Base-by-base conservation (phyloP, 2,888 invertebrate genomes). In the Diachrysia chrysitis region DNA sequence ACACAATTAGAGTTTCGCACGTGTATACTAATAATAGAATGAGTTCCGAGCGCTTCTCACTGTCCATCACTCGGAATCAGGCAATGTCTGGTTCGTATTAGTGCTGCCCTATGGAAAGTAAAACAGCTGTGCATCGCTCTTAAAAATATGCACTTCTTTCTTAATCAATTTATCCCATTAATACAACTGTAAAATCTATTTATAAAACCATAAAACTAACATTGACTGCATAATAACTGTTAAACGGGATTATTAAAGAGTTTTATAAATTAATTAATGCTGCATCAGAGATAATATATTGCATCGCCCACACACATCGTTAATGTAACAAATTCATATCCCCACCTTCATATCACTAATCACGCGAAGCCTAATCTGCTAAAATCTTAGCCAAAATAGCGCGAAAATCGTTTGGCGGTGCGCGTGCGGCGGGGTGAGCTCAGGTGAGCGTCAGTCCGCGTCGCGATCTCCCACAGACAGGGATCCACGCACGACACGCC, bases 311-410 rank as follows among this genome's bases (percentile, higher is more conserved):
- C 93, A 91, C 92, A 87, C 89, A 56, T 73, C 69, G 85, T 88
- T 87, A 82, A 86, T 86, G 81, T 85, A 83, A 83, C 83, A 85
- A 83, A 83, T 81, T 82, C 74, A 81, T 86, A 90, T 89, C 88
- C 89, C 89, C 91, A 87, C 90, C 85, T 87, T 84, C 75, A 84
- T 85, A 87, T 89, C 87, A 88, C 90, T 94, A 93, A 93, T 93
- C 92, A 92, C 86, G 90, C 89, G 90, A 89, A 92, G 93, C 90
- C 93, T 93, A 94, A 93, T 93, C 92, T 90, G 93, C 91, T 91
- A 92, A 93, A 90, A 93, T 94, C 91, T 94, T 94, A 93, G 94
- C 94, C 94, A 93, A 95, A 95, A 94, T 95, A 95, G 95, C 95
- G 95, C 94, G 94, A 95, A 95, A 95, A 95, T 92, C 89, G 93